A percentile compares a stretch with the other conserved stretches of the same genome.
These are phyloP conservation scores for Heliangelus exortis DNA, from an alignment of 2,797 vertebrate species.

Conservation along the genomic window DNA sequence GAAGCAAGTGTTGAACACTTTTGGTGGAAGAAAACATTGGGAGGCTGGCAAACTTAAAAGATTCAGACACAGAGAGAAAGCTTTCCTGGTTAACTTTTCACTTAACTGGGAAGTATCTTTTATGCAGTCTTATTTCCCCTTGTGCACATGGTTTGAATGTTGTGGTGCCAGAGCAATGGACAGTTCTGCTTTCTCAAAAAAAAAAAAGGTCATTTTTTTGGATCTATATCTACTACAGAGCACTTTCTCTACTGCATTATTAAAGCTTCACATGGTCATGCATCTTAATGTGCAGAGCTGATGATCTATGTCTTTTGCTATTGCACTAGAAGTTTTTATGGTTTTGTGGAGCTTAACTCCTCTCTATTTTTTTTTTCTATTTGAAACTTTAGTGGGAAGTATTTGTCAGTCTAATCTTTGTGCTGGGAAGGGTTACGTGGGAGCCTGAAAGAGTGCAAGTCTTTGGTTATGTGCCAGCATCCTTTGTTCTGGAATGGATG, in stretches of 20 bases:
- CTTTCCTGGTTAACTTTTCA: not conserved
- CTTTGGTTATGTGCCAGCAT: not conserved
- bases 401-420: not conserved
- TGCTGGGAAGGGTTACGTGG: not conserved
- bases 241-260: not conserved
- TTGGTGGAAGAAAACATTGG: not conserved
- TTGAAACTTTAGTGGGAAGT: not conserved
- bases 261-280: not conserved
- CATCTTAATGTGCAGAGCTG: not conserved
- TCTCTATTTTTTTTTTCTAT: not conserved
- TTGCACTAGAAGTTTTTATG: not conserved
- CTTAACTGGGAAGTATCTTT: not conserved
- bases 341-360: not conserved
- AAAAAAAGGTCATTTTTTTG: not conserved
- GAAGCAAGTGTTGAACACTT: not conserved
- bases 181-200: not conserved
- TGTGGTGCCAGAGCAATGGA: rapidly evolving
- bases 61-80: not conserved
- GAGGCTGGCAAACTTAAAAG: not conserved
- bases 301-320: not conserved
- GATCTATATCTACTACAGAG: not conserved
- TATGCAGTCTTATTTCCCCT: rapidly evolving
- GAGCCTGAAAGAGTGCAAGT: not conserved
- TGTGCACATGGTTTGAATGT: not conserved
- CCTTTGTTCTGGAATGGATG: not conserved